Evolutionary conservation across 2,888 invertebrate genomes (phyloP).

Genomic region (Tetranychus truncatus): DNA sequence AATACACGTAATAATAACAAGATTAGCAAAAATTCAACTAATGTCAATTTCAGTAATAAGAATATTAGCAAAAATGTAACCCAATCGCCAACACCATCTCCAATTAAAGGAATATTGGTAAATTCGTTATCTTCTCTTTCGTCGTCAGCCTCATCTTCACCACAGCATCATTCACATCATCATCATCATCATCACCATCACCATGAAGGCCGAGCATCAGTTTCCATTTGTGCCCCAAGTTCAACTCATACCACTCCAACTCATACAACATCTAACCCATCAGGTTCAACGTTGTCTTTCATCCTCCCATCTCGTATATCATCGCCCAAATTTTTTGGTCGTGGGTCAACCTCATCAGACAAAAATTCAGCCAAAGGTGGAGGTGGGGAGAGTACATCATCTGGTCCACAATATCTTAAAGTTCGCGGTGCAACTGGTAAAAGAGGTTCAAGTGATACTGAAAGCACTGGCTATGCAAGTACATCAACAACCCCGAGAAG

Average conservation of each 20-base stretch:
- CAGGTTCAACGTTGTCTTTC: background rate
- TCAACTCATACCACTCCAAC: background rate
- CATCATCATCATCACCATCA: constrained; percentile 10
- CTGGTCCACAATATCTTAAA: constrained; percentile 18
- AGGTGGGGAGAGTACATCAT: constrained; percentile 17
- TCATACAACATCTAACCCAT: background rate
- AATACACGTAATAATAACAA: background rate
- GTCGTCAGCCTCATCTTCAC: background rate
- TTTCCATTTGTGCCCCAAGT: constrained; percentile 11
- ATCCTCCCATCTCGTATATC: background rate
- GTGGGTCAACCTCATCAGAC: background rate
- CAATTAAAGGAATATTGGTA: background rate
- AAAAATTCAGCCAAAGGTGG: background rate
- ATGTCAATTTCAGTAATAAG: background rate
- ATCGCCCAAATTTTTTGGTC: background rate
- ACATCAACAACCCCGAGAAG: constrained; percentile 39
- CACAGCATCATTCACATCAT: background rate
- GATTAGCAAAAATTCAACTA: background rate
- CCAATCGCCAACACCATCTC: background rate
- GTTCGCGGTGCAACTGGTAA: constrained; percentile 25
- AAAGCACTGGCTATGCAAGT: constrained; percentile 28
- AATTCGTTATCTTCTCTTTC: background rate
- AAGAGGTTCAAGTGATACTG: constrained; percentile 28
- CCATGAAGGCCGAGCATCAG: constrained; percentile 13
- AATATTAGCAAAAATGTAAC: background rate